A percentile compares a stretch with the other conserved stretches of the same genome.
These are phyloP conservation scores for Macrosteles quadrilineatus DNA, from an alignment of 1,140 invertebrate species.

Conservation along the genomic window DNA sequence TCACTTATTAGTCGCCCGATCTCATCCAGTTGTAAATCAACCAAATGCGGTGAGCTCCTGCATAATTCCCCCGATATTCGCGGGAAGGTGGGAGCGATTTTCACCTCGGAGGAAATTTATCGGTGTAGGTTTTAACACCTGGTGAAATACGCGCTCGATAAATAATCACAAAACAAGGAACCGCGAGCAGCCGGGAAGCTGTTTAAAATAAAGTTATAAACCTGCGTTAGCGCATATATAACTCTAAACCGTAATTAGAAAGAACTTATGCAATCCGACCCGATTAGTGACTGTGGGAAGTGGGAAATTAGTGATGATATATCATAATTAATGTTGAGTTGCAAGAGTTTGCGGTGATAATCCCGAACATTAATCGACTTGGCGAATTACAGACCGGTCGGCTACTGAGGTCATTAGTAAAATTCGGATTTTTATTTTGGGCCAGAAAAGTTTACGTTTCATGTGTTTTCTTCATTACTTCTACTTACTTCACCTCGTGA, in stretches of 20 bases:
- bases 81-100: not conserved
- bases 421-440: too few species aligned
- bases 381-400: not conserved
- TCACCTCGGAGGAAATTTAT: constrained; percentile 4
- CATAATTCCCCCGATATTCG: not conserved
- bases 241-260: not conserved
- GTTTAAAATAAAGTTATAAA: constrained; percentile 12
- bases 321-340: constrained; percentile 2
- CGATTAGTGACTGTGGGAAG: constrained; percentile 13
- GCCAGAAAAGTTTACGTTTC: too few species aligned
- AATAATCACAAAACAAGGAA: not conserved
- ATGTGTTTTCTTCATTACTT: too few species aligned
- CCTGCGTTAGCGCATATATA: not conserved
- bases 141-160: not conserved
- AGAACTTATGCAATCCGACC: constrained; percentile 5
- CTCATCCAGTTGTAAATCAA: too few species aligned
- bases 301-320: not conserved
- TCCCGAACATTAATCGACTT: not conserved
- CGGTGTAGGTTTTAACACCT: constrained; percentile 6
- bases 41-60: not conserved
- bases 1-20: too few species aligned
- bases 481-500: too few species aligned
- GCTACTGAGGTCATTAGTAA: too few species aligned
- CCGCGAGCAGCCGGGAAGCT: not conserved
- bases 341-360: not conserved